Conservation (phyloP, 1,140 invertebrate genomes). For the Sinonovacula constricta region DNA sequence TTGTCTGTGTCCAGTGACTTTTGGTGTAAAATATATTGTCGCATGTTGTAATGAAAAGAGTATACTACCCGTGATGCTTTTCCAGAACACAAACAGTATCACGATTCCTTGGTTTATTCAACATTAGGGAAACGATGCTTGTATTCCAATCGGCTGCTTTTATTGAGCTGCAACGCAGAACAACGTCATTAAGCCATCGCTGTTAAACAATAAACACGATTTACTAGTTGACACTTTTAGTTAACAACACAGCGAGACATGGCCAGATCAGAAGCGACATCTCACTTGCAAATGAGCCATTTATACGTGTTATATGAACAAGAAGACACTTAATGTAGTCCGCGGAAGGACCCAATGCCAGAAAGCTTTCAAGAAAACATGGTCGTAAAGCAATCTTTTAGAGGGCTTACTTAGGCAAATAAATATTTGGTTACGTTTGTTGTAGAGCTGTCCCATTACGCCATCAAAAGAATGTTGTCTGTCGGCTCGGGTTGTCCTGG, state of each 20-base stretch:
- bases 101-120: no score
- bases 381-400: slow-evolving; percentile 31
- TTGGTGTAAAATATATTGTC: no score
- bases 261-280: slow-evolving; percentile 1
- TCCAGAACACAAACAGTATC: no score
- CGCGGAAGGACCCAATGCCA: slow-evolving; percentile 15
- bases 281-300: slow-evolving; percentile 31
- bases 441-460: no score
- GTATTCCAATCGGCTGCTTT: background rate
- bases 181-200: background rate
- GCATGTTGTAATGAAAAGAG: no score
- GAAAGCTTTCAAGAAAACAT: slow-evolving; percentile 14
- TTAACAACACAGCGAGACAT: slow-evolving; percentile 9
- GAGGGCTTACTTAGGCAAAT: slow-evolving; percentile 8
- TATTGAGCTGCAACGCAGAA: background rate
- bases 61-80: no score
- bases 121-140: no score
- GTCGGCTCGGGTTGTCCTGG: no score
- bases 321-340: slow-evolving; percentile 6
- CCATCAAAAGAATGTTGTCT: no score
- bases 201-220: background rate
- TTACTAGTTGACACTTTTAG: background rate
- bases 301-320: slow-evolving; percentile 6
- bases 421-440: slow-evolving; percentile 52
- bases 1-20: no score